phyloP scores from a whole-genome alignment of 2,113 vertebrate genomes.

The Megalops atlanticus region DNA sequence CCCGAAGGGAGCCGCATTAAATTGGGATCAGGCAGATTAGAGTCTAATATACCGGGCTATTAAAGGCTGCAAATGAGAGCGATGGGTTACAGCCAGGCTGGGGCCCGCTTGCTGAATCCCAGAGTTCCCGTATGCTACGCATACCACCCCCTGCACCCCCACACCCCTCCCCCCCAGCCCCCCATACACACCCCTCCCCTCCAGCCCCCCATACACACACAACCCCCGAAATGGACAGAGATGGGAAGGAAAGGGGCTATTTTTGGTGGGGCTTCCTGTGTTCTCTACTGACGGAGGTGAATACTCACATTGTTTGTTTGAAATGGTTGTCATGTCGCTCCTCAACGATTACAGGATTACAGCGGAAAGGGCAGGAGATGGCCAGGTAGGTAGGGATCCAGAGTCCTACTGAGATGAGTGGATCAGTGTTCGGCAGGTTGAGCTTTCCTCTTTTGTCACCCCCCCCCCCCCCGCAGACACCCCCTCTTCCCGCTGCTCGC shows the following conservation, averaged over 20 bases:
- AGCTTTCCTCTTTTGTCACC: neutral
- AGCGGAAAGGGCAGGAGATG: too few species aligned
- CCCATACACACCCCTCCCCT: constrained; percentile 73
- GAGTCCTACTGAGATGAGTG: neutral
- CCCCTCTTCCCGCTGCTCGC: constrained; percentile 94
- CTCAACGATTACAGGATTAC: too few species aligned
- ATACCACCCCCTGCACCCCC: constrained; percentile 56
- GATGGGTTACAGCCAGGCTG: constrained; percentile 69
- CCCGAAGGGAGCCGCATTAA: constrained; percentile 87
- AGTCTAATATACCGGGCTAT: constrained; percentile 90
- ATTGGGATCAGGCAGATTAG: constrained; percentile 98
- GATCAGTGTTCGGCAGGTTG: neutral
- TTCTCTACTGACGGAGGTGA: neutral
- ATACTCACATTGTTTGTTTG: neutral
- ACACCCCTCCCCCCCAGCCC: constrained; percentile 73
- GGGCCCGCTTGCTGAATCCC: constrained; percentile 54
- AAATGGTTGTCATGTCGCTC: too few species aligned
- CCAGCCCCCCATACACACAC: constrained; percentile 57
- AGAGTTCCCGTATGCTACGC: constrained; percentile 16
- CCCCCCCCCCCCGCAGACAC: constrained; percentile 73
- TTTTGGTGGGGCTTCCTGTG: neutral
- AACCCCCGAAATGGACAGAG: constrained; percentile 71
- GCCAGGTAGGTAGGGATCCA: too few species aligned
- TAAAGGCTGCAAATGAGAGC: constrained; percentile 94
- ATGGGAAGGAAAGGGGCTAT: neutral